Conservation (phyloP, 2,888 invertebrate genomes). For the Pardosa pseudoannulata region DNA sequence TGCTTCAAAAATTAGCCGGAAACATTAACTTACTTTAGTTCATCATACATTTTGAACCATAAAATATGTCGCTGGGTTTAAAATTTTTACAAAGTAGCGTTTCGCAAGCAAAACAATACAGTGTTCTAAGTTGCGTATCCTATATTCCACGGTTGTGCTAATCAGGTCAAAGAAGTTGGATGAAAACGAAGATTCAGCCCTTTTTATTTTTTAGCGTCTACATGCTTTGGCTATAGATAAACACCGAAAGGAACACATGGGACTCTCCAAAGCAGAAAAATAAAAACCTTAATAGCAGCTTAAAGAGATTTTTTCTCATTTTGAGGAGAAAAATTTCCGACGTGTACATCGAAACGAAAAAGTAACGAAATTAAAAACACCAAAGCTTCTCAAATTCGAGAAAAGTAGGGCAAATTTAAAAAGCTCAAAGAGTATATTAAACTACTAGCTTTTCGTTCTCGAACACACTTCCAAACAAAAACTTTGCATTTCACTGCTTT, state of each 20-base stretch:
- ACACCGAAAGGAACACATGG: not conserved
- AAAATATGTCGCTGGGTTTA: no score
- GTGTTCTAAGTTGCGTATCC: not conserved
- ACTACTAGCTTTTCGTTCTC: not conserved
- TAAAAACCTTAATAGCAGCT: slow-evolving; percentile 3
- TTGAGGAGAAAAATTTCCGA: not conserved
- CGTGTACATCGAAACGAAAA: not conserved
- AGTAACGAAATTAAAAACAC: not conserved
- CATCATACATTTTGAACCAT: no score
- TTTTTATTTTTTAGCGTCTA: not conserved
- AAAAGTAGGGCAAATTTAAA: not conserved
- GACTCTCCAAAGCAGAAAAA: not conserved
- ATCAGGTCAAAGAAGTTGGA: not conserved
- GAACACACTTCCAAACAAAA: not conserved
- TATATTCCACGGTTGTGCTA: no score
- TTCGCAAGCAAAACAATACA: no score
- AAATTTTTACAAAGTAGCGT: no score
- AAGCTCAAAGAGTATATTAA: not conserved
- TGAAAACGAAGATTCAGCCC: no score
- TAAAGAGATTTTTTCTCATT: not conserved
- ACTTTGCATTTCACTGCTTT: not conserved
- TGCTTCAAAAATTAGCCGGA: no score
- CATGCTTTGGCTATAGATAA: not conserved
- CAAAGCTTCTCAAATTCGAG: not conserved
- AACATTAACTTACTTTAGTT: no score